Evolutionary conservation across 2,888 invertebrate species (phyloP), one percentile per base, ranked within the genome.

Genomic region (Eulithis prunata): DNA sequence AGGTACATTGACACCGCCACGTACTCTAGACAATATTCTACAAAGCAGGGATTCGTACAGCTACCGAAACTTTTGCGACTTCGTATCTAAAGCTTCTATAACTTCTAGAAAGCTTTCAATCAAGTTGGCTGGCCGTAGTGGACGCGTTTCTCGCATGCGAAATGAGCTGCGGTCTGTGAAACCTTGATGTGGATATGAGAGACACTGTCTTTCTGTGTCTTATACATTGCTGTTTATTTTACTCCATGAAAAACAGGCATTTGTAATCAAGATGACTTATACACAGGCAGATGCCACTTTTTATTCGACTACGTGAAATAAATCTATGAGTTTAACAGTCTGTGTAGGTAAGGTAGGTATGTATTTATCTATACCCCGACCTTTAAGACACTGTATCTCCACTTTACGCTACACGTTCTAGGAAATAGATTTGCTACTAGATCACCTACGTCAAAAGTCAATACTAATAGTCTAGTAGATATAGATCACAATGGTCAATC

Each of bases 41-140:
- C 47, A 14, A 47, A 8, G 41, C 13, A 47, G 14, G 8, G 47
- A 2, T 47, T 21, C 49, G 7, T 12, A 49, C 13, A 32, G 21
- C 36, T 38, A 32, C 46, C 14, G 21, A 32, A 54, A 54, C 38
- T 62, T 56, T 49, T 21, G n/a, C 4, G 41, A 32, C 49, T 49
- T 28, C 13, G 41, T 56, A 62, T 62, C 41, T 14, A 57, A 58
- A 49, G 47, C 46, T 43, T 41, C 47, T 32, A 10, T 41, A 55
- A 51, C 54, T 53, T 64, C 36, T 47, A 43, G 41, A 53, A 54
- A 13, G 54, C 55, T 51, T 59, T 64, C 56, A 66, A 66, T 62
- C 55, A 64, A 64, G 59, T 64, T 64, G 32, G 51, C 55, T 36
- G 55, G n/a, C 55, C 53, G 12, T 13, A n/a, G 32, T n/a, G 12